These are phyloP conservation scores for Villa cingulata DNA, from an alignment of 2,888 invertebrate genomes.

Conservation along the genomic window DNA sequence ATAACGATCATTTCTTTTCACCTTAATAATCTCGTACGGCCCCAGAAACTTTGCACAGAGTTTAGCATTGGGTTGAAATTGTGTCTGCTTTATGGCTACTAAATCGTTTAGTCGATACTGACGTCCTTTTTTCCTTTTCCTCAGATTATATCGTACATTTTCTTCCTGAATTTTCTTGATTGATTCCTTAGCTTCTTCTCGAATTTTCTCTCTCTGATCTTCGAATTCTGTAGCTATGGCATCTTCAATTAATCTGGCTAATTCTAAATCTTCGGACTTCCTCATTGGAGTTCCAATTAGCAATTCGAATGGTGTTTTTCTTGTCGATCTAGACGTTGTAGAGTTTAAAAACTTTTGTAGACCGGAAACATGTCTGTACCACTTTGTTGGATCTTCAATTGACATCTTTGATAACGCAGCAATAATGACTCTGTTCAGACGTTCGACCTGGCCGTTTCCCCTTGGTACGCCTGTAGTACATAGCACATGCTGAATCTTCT, in stretches of 20 bases:
- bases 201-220: background rate
- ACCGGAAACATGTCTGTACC: background rate
- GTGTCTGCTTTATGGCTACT: constrained; percentile 5
- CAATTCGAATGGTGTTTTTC: background rate
- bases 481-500: constrained; percentile 21
- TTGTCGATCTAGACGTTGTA: background rate
- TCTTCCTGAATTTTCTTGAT: background rate
- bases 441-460: constrained; percentile 28
- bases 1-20: too few species aligned
- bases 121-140: background rate
- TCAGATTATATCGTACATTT: background rate
- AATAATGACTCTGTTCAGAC: constrained; percentile 21
- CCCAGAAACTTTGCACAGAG: too few species aligned
- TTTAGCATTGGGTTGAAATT: too few species aligned
- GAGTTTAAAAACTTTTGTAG: background rate
- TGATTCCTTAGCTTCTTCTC: background rate
- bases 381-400: constrained; percentile 18
- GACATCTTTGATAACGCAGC: constrained; percentile 24
- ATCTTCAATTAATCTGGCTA: background rate
- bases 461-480: constrained; percentile 24
- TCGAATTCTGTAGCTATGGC: background rate
- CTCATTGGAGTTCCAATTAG: background rate
- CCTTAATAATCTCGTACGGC: too few species aligned
- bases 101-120: background rate
- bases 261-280: too few species aligned